A percentile compares a stretch with the other conserved stretches of the same genome.
Conservation (phyloP, 2,888 invertebrate genomes). For the Bombylius discolor region DNA sequence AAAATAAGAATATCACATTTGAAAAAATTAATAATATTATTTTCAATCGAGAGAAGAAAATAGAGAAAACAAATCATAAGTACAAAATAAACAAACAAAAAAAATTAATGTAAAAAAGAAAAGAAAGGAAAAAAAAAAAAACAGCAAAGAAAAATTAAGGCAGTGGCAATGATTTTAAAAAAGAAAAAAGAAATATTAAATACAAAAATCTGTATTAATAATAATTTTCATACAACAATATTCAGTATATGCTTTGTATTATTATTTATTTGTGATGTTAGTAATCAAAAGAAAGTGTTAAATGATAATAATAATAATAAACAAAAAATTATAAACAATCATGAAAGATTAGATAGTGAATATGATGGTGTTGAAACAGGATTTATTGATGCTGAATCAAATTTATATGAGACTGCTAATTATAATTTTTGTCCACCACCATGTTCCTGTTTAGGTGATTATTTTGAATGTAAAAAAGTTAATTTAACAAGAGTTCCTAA, state of each 20-base stretch:
- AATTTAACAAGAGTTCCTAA: conserved; percentile 57
- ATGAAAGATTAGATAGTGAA: neutral
- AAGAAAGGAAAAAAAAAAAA: too few species aligned
- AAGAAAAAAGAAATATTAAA: neutral
- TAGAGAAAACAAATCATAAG: too few species aligned
- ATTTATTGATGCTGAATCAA: neutral
- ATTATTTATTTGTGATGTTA: neutral
- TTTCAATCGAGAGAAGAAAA: too few species aligned
- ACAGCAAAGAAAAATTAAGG: too few species aligned
- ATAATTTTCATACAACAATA: neutral
- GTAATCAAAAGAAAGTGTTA: neutral
- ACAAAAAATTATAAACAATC: too few species aligned
- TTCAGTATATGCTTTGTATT: neutral
- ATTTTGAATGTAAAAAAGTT: conserved; percentile 62
- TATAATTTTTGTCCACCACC: conserved; percentile 42
- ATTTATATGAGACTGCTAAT: conserved; percentile 1
- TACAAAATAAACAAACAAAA: too few species aligned
- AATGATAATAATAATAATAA: too few species aligned
- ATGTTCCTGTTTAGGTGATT: conserved; percentile 59
- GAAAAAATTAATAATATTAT: too few species aligned
- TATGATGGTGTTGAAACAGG: neutral
- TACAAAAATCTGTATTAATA: neutral
- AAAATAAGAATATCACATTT: too few species aligned
- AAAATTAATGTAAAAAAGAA: too few species aligned
- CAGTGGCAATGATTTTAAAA: neutral